These are phyloP conservation scores for Axis porcinus DNA, from an alignment of 2,113 vertebrate genomes.

Conservation along the genomic window DNA sequence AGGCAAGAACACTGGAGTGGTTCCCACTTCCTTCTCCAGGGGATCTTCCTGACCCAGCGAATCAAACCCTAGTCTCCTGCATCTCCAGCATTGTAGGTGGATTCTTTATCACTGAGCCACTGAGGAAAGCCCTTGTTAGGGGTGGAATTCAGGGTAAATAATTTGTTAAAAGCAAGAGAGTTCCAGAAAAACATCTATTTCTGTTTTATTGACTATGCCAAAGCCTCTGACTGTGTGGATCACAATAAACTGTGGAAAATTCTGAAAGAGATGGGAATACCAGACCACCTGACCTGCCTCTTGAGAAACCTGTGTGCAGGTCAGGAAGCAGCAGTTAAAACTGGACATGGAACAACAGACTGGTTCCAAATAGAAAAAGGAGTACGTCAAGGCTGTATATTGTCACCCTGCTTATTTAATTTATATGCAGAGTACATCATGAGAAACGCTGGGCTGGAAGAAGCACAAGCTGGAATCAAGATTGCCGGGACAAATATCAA, in stretches of 20 bases:
- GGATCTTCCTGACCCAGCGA: not conserved
- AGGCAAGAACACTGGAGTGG: not conserved
- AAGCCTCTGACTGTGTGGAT: not conserved
- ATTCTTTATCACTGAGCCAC: not conserved
- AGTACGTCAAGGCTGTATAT: not conserved
- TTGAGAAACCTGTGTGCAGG: not conserved
- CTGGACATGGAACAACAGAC: not conserved
- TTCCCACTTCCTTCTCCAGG: not conserved
- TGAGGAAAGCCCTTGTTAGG: not conserved
- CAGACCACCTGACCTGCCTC: not conserved
- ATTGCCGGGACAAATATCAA: rapidly evolving
- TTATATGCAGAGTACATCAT: not conserved
- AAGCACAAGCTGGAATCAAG: not conserved
- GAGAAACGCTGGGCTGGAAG: not conserved
- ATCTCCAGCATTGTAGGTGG: not conserved
- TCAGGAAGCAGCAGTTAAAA: not conserved
- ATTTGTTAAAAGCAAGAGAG: not conserved
- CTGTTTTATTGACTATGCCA: not conserved
- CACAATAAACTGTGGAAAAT: not conserved
- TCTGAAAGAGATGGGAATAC: not conserved
- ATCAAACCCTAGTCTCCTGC: not conserved
- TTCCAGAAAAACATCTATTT: not conserved
- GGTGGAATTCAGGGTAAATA: not conserved
- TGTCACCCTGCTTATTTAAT: not conserved
- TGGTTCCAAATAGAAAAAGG: not conserved